phyloP scores from a whole-genome alignment of 2,888 invertebrate species.

The Parnassius smintheus region DNA sequence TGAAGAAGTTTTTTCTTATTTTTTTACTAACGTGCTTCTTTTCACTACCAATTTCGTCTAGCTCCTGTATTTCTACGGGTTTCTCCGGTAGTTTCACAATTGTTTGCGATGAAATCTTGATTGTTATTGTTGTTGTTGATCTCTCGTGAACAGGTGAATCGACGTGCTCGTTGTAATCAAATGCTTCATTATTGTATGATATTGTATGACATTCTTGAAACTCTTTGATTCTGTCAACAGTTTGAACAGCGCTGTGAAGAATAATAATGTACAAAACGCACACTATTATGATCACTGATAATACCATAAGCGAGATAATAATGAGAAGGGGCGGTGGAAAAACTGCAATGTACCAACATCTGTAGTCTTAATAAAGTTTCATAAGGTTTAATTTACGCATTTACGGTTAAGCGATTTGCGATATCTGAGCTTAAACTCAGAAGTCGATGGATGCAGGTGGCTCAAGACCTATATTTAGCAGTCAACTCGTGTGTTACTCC shows the following conservation, averaged over 20 bases:
- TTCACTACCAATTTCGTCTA: slow-evolving; percentile 33
- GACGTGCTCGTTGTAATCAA: slow-evolving; percentile 41
- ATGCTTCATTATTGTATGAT: slow-evolving; percentile 39
- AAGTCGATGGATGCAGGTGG: too few relatives aligned
- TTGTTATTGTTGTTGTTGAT: slow-evolving; percentile 40
- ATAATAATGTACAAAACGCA: slow-evolving; percentile 78
- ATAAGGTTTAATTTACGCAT: too few relatives aligned
- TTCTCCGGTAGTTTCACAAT: slow-evolving; percentile 30
- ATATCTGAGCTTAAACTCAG: too few relatives aligned
- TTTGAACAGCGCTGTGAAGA: slow-evolving; percentile 75
- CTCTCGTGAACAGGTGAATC: slow-evolving; percentile 36
- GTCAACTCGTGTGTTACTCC: too few relatives aligned
- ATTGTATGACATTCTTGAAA: slow-evolving; percentile 46
- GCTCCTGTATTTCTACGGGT: slow-evolving; percentile 35
- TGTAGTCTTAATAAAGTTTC: slow-evolving; percentile 40
- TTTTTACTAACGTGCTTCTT: slow-evolving; percentile 30
- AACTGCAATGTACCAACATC: slow-evolving; percentile 82
- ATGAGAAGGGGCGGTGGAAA: slow-evolving; percentile 75
- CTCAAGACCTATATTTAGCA: too few relatives aligned
- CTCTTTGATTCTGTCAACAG: slow-evolving; percentile 71
- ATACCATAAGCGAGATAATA: slow-evolving; percentile 68
- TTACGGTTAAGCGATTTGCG: too few relatives aligned
- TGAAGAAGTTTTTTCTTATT: slow-evolving; percentile 35
- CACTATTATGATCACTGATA: slow-evolving; percentile 62
- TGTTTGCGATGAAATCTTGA: slow-evolving; percentile 42